Base-by-base conservation (phyloP, 2,113 vertebrate species). In the Columba janthina region DNA sequence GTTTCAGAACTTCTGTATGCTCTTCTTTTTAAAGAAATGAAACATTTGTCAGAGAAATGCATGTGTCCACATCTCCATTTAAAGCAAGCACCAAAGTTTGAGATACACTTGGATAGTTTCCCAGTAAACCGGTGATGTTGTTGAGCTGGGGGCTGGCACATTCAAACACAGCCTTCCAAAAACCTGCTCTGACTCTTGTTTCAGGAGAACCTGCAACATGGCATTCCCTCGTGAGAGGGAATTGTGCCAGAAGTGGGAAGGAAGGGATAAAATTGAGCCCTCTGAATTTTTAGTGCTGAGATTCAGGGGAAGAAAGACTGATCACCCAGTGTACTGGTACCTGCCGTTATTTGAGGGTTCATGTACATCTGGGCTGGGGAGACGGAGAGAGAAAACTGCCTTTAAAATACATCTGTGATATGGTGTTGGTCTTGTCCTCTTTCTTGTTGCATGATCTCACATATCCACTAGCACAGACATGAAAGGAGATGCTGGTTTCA, bases 351-450 rank as follows among this genome's bases (percentile, higher is more conserved):
- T 56, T n/a, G 20, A 71, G 79, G 9, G 44, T 5, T 31, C 0
- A 0, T 26, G 11, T 34, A 26, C 2, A 0, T 15, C 3, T 1
- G 9, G 11, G 5, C 2, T 73, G 9, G 26, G 6, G 17, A 5
- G 25, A 38, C 4, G 18, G 18, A 46, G 5, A 44, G 6, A 56
- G 26, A 32, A 62, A 72, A 15, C 24, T 83, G n/a, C 29, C 31
- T 65, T 84, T 72, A 28, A 78, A 81, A 56, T 12, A 34, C 13
- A 15, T 4, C 34, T 24, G 15, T 8, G 50, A 7, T 15, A 18
- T 1, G 2, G 13, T 38, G n/a, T 20, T 54, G 17, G 26, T 40
- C 14, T 73, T 70, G 26, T 10, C 18, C 14, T 51, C 36, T 70
- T 28, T 64, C 18, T 5, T 79, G 29, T n/a, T 85, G 34, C 9